A percentile compares a stretch with the other conserved stretches of the same genome.
Evolutionary conservation across 2,797 vertebrate species (phyloP).

Genomic region (Ispidina lecontei): DNA sequence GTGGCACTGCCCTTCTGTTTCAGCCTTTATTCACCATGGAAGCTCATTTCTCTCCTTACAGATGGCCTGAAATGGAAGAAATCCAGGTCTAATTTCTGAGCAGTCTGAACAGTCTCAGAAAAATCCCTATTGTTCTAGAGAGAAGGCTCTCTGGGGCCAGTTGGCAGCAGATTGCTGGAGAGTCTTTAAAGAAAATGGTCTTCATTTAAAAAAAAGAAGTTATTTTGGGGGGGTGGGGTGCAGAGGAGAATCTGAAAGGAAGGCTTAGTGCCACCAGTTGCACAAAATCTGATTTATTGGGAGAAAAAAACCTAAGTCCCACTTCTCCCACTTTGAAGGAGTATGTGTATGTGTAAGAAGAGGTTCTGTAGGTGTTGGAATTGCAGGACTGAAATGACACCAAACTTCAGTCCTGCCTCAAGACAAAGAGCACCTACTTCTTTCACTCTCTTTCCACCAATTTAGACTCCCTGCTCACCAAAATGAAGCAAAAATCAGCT

Average conservation of each 20-base stretch:
- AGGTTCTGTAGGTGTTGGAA: neutral
- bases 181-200: constrained; percentile 43
- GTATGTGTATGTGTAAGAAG: neutral
- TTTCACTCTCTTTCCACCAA: neutral
- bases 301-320: neutral
- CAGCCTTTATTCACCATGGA: neutral
- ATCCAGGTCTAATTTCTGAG: constrained; percentile 68
- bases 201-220: constrained; percentile 12
- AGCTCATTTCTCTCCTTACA: constrained; percentile 62
- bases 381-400: neutral
- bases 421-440: neutral
- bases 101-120: constrained; percentile 52
- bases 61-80: constrained; percentile 68
- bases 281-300: neutral
- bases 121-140: constrained; percentile 65
- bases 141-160: constrained; percentile 30
- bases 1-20: constrained; percentile 46
- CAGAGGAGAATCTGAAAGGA: neutral
- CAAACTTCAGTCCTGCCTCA: neutral
- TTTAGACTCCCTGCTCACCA: neutral
- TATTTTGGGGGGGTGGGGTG: neutral
- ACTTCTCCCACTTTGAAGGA: neutral
- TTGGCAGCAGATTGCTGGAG: constrained; percentile 52
- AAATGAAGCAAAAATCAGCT: neutral
- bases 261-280: constrained; percentile 1